Percentiles rank a stretch among this genome's conserved stretches.
These are phyloP conservation scores for Mycalesis mineus DNA, from an alignment of 2,888 invertebrate species.

Conservation along the genomic window DNA sequence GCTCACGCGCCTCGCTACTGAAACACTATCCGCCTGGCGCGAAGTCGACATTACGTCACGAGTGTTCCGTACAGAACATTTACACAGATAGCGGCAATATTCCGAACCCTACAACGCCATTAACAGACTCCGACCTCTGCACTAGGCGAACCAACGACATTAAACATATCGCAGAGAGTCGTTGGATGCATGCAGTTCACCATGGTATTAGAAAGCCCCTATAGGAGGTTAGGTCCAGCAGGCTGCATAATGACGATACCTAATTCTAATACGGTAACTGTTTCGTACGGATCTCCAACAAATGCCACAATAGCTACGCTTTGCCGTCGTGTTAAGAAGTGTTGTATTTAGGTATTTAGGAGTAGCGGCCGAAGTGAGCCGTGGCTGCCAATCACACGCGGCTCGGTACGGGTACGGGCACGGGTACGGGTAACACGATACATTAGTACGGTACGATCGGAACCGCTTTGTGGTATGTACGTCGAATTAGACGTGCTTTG, in stretches of 20 bases:
- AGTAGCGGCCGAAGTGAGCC: conserved; percentile 15
- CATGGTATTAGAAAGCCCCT: too few relatives aligned
- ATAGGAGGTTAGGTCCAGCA: too few relatives aligned
- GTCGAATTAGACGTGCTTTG: conserved; percentile 7
- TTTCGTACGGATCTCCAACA: neutral
- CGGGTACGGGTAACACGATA: conserved; percentile 32
- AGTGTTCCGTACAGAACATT: neutral
- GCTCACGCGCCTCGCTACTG: too few relatives aligned
- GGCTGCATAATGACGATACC: too few relatives aligned
- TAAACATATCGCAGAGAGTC: too few relatives aligned
- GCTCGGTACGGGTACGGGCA: conserved; percentile 32
- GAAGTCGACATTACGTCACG: neutral
- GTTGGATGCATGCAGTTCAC: too few relatives aligned
- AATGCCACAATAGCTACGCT: conserved; percentile 9
- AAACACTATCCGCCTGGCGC: too few relatives aligned
- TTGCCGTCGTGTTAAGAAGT: conserved; percentile 13
- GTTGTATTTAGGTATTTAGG: conserved; percentile 12
- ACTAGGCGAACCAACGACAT: too few relatives aligned
- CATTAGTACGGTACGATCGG: neutral
- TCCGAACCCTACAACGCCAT: too few relatives aligned
- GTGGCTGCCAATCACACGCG: conserved; percentile 37
- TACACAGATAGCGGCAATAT: too few relatives aligned
- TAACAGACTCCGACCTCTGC: too few relatives aligned
- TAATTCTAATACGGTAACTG: neutral
- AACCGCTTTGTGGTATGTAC: conserved; percentile 10